Evolutionary conservation across 2,113 vertebrate genomes (phyloP).

Genomic region (Entomyzon cyanotis): DNA sequence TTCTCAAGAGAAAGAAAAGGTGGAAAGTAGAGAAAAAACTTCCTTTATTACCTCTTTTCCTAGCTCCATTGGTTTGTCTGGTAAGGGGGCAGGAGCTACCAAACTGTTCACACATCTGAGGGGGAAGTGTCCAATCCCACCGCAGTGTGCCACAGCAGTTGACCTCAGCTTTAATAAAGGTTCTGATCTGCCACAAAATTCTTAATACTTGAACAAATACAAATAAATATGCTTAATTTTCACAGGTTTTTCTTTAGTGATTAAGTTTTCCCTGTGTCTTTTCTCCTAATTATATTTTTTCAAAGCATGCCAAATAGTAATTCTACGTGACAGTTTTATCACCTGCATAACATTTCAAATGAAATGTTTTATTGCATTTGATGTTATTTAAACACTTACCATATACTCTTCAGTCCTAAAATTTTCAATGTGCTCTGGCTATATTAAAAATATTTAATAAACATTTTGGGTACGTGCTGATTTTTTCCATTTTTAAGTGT

Average conservation of each 20-base stretch:
- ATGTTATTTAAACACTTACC: conserved; percentile 76
- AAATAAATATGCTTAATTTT: neutral
- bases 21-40: neutral
- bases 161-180: neutral
- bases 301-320: conserved; percentile 23
- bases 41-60: neutral
- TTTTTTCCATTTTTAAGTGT: conserved; percentile 73
- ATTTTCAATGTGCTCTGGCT: conserved; percentile 62
- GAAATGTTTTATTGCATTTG: conserved; percentile 73
- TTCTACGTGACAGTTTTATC: conserved; percentile 72
- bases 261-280: neutral
- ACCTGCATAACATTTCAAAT: conserved; percentile 68
- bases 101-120: neutral
- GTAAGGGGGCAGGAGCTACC: neutral
- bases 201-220: neutral
- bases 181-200: neutral
- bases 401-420: conserved; percentile 59
- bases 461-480: neutral
- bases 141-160: neutral
- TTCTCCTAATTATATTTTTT: conserved; percentile 52
- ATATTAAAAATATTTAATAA: conserved; percentile 74
- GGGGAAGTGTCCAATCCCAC: neutral
- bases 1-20: neutral
- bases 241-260: neutral
- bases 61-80: neutral